phyloP scores from a whole-genome alignment of 1,140 invertebrate genomes.

The Hycleus phaleratus region DNA sequence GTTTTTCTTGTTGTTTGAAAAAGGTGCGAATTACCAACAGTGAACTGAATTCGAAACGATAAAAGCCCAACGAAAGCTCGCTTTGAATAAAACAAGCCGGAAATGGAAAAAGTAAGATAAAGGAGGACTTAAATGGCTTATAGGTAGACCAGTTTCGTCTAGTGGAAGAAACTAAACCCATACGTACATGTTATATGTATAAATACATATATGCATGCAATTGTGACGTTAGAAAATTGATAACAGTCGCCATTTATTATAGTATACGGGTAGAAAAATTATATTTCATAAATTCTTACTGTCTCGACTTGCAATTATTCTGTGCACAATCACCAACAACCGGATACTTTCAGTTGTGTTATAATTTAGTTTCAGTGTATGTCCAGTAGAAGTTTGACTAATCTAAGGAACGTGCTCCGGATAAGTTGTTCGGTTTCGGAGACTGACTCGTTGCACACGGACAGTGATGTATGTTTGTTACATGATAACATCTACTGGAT shows the following conservation, averaged over 20 bases:
- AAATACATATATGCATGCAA: constrained; percentile 20
- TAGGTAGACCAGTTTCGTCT: constrained; percentile 5
- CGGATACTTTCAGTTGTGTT: constrained; percentile 22
- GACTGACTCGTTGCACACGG: constrained; percentile 7
- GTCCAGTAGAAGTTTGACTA: constrained; percentile 26
- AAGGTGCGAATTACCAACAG: constrained; percentile 16
- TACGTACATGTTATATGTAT: constrained; percentile 1
- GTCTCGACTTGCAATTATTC: constrained; percentile 4
- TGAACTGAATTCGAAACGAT: constrained; percentile 13
- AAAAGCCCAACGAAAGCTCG: constrained; percentile 16
- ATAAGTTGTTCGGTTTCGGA: constrained; percentile 10
- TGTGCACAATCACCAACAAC: constrained; percentile 5
- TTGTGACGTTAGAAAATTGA: constrained; percentile 9
- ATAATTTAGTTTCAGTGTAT: constrained; percentile 23
- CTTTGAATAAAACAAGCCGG: constrained; percentile 25
- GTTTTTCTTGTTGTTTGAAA: background rate
- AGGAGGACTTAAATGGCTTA: constrained; percentile 18
- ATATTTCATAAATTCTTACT: no score
- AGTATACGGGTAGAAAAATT: no score
- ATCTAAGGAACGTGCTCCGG: constrained; percentile 23
- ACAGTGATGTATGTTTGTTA: constrained; percentile 25
- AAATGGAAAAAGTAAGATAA: constrained; percentile 25
- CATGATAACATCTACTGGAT: constrained; percentile 25
- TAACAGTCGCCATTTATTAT: background rate
- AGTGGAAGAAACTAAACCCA: background rate